Evolutionary conservation across 2,797 vertebrate species (phyloP), one percentile per base, ranked within the genome.

Genomic region (Saxicola maurus): DNA sequence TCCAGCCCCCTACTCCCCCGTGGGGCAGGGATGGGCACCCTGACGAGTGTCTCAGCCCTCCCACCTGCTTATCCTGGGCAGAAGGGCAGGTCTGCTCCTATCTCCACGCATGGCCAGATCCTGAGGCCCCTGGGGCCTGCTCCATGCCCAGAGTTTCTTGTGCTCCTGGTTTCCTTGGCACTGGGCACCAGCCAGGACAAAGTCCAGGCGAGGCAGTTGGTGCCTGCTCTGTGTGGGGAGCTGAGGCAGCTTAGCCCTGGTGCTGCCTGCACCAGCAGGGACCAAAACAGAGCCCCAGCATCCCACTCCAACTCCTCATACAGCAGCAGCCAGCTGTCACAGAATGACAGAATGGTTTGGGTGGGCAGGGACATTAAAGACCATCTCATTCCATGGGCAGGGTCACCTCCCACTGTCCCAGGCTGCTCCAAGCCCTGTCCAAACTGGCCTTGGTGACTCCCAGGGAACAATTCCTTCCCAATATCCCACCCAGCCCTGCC

Each of bases 381-480:
- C 16, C 38, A 64, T 33, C 31, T 30, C 13, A 4, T 51, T 40
- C 40, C 33, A 19, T 11, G 21, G 17, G 20, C 38, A 66, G 21
- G 45, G 30, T 1, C 38, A 7, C 7, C 25, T 59, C 2, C 38
- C 52, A 35, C 38, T 9, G 0, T 1, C 20, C 60, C 33, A 59
- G 45, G 5, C 0, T 33, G 38, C 20, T 52, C 33, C 17, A 21
- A 71, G 30, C 17, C 30, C 33, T 7, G 7, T 7, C 38, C 17
- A 57, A 0, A 13, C 19, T 21, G 11, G 11, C 13, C 28, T 45
- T 2, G 59, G 2, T 1, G 31, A 45, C 10, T 40, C 0, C 15
- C 33, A 51, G 30, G 33, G 30, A 57, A 30, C 0, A 15, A 45
- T 33, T 38, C 28, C 16, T 45, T 1, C 51, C 51, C 59, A 37